These are phyloP conservation scores for Tortrix viridana DNA, from an alignment of 2,888 invertebrate species.

Conservation along the genomic window DNA sequence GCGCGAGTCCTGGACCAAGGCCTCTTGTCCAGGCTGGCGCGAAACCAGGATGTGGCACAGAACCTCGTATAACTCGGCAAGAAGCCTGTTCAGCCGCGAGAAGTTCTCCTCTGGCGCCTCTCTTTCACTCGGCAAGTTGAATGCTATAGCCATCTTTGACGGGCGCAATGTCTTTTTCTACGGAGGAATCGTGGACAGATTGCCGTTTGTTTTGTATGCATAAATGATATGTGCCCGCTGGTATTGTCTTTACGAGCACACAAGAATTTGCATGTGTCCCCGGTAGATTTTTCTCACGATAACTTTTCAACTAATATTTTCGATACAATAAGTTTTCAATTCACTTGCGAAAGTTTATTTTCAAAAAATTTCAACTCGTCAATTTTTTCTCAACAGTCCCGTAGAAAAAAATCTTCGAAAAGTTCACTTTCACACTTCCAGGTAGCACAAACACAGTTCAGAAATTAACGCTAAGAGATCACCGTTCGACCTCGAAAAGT, in stretches of 20 bases:
- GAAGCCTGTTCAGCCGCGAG: slow-evolving; percentile 82
- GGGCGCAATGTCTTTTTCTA: slow-evolving; percentile 68
- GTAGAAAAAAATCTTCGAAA: slow-evolving; percentile 47
- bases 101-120: slow-evolving; percentile 84
- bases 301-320: not conserved
- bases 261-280: slow-evolving; percentile 16
- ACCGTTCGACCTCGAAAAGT: slow-evolving; percentile 60
- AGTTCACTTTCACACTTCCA: slow-evolving; percentile 58
- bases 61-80: slow-evolving; percentile 83
- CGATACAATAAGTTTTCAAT: slow-evolving; percentile 4
- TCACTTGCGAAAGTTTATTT: slow-evolving; percentile 11
- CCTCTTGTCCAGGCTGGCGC: slow-evolving; percentile 77
- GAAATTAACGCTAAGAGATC: slow-evolving; percentile 63
- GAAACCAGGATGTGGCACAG: slow-evolving; percentile 83
- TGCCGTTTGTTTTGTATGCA: slow-evolving; percentile 76
- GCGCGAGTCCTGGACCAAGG: slow-evolving; percentile 67
- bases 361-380: slow-evolving; percentile 36
- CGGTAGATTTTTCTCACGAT: slow-evolving; percentile 10
- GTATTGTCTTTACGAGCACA: slow-evolving; percentile 46
- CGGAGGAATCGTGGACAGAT: slow-evolving; percentile 76
- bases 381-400: slow-evolving; percentile 42
- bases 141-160: slow-evolving; percentile 85
- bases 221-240: slow-evolving; percentile 68
- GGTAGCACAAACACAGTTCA: slow-evolving; percentile 63
- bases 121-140: slow-evolving; percentile 83